These are phyloP conservation scores for Trididemnum nubilum DNA, from an alignment of 23 tunicate genomes.

Conservation along the genomic window DNA sequence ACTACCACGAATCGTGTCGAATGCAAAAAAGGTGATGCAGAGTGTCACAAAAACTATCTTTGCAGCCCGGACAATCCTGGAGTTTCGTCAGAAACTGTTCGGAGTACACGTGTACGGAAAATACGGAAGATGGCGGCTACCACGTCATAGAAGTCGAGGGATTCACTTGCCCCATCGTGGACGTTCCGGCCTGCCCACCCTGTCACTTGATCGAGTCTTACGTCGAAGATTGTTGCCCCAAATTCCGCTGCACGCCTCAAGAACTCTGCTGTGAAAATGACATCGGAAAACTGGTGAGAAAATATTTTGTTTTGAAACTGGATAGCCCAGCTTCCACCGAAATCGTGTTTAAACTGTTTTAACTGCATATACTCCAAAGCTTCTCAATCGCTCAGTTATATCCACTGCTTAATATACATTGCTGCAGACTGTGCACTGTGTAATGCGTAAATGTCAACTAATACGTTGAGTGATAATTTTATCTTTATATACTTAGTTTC, in stretches of 20 bases:
- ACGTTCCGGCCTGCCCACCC: constrained; percentile 56
- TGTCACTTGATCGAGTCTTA: constrained; percentile 46
- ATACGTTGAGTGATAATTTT: too few species aligned
- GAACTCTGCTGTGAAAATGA: constrained; percentile 76
- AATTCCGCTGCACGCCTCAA: constrained; percentile 52
- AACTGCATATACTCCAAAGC: background rate
- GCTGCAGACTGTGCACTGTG: too few species aligned
- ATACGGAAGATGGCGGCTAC: background rate
- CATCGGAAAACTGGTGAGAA: constrained; percentile 66
- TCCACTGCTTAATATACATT: too few species aligned
- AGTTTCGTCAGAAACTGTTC: constrained; percentile 46
- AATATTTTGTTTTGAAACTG: background rate
- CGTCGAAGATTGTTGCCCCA: constrained; percentile 66
- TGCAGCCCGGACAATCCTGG: constrained; percentile 68
- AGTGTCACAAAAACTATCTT: background rate
- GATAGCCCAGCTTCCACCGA: too few species aligned
- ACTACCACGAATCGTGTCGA: too few species aligned
- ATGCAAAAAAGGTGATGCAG: too few species aligned
- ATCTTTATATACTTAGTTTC: too few species aligned
- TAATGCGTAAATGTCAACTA: too few species aligned
- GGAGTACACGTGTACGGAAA: constrained; percentile 39
- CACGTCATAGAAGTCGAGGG: constrained; percentile 4
- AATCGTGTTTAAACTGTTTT: background rate
- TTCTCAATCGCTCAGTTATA: too few species aligned
- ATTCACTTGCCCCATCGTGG: constrained; percentile 43